A percentile compares a stretch with the other conserved stretches of the same genome.
These are phyloP conservation scores for Falco naumanni DNA, from an alignment of 2,797 vertebrate genomes.

Conservation along the genomic window DNA sequence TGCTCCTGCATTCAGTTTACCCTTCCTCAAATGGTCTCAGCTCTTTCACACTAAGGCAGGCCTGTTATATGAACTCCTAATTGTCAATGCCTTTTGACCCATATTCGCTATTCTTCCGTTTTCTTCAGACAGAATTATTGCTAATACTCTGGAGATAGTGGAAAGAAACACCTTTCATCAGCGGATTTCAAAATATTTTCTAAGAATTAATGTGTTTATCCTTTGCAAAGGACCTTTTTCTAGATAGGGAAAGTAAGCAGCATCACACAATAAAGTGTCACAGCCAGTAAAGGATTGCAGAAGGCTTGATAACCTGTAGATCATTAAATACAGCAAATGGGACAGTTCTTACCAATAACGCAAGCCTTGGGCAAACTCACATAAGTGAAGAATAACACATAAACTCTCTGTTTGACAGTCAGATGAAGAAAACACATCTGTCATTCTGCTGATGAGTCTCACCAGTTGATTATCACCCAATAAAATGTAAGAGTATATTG, in stretches of 20 bases:
- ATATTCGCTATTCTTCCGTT: background rate
- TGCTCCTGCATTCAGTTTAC: background rate
- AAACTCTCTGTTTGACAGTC: background rate
- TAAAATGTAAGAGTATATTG: constrained; percentile 19
- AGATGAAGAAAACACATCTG: constrained; percentile 46
- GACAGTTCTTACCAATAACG: constrained; percentile 50
- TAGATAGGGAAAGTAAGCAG: background rate
- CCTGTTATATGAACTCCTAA: background rate
- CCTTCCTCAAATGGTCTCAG: background rate
- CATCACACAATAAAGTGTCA: constrained; percentile 14
- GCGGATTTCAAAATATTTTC: background rate
- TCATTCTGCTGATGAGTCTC: constrained; percentile 38
- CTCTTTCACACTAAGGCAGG: background rate
- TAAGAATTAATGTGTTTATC: constrained; percentile 37
- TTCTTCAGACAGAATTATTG: constrained; percentile 27
- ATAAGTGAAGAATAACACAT: constrained; percentile 27
- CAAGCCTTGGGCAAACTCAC: constrained; percentile 38
- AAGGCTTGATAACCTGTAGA: constrained; percentile 13
- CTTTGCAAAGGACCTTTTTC: constrained; percentile 34
- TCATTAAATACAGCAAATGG: constrained; percentile 45
- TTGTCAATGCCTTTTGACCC: background rate
- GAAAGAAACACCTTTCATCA: constrained; percentile 7
- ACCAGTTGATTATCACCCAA: constrained; percentile 35
- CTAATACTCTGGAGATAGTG: background rate
- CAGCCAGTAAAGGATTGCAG: constrained; percentile 23